Conservation (phyloP, 2,113 vertebrate genomes). For the Uria lomvia region DNA sequence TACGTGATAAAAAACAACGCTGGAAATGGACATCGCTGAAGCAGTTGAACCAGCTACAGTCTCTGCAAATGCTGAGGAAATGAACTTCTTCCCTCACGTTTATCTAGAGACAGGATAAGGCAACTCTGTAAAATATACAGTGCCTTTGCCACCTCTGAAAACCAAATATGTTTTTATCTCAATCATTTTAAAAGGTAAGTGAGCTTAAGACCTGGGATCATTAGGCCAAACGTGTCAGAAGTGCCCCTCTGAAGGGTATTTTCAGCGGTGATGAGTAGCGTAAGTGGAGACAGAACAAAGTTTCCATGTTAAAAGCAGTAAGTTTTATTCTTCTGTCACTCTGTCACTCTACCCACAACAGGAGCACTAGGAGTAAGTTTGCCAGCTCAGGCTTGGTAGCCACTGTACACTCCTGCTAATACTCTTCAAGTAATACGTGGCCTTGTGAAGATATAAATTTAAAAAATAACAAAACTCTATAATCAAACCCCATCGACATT, state of each 20-base stretch:
- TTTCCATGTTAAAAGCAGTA: not conserved
- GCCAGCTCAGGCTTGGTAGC: not conserved
- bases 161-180: not conserved
- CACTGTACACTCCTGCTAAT: not conserved
- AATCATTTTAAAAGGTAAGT: not conserved
- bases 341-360: not conserved
- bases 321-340: not conserved
- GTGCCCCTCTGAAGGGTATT: not conserved
- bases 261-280: not conserved
- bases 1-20: accelerated
- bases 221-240: not conserved
- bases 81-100: not conserved
- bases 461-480: not conserved
- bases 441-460: not conserved
- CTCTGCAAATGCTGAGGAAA: not conserved
- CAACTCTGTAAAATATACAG: accelerated
- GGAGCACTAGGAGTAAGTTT: not conserved
- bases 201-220: not conserved
- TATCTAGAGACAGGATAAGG: not conserved
- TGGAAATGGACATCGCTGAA: not conserved
- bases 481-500: not conserved
- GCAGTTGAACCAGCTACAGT: not conserved
- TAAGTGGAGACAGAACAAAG: not conserved
- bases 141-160: not conserved
- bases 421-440: not conserved